Conservation (phyloP, 2,888 invertebrate species). For the Ptilodon capucinus region DNA sequence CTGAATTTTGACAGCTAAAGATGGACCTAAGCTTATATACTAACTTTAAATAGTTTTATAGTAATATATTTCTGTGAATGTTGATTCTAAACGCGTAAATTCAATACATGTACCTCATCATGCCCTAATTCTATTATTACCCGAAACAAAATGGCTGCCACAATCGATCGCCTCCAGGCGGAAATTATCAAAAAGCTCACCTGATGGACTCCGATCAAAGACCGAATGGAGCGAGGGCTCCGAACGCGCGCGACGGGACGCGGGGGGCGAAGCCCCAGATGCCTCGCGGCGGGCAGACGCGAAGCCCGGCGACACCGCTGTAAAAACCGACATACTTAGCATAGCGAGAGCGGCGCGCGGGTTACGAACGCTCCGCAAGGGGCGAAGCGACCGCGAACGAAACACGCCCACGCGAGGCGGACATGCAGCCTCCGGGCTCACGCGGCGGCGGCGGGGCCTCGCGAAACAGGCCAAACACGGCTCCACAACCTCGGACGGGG, state of each 20-base stretch:
- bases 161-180: constrained; percentile 61
- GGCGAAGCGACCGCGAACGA: constrained; percentile 64
- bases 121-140: constrained; percentile 37
- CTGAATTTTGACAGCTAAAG: too few relatives aligned
- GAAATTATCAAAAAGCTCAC: constrained; percentile 65
- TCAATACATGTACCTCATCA: constrained; percentile 2
- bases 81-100: not conserved
- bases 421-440: constrained; percentile 73
- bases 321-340: constrained; percentile 76
- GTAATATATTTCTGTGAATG: too few relatives aligned
- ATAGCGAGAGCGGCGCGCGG: constrained; percentile 70
- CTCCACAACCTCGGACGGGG: constrained; percentile 28
- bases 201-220: constrained; percentile 59
- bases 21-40: too few relatives aligned
- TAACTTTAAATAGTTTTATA: not conserved
- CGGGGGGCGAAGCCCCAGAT: constrained; percentile 60
- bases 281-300: constrained; percentile 73
- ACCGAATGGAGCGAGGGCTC: constrained; percentile 76
- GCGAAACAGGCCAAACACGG: constrained; percentile 68
- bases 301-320: constrained; percentile 74
- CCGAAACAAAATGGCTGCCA: constrained; percentile 69
- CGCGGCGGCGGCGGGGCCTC: constrained; percentile 74
- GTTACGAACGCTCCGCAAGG: constrained; percentile 68
- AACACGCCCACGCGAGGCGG: constrained; percentile 68
- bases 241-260: constrained; percentile 75